Base-by-base conservation (phyloP, 2,113 vertebrate genomes). In the Opisthocomus hoazin region DNA sequence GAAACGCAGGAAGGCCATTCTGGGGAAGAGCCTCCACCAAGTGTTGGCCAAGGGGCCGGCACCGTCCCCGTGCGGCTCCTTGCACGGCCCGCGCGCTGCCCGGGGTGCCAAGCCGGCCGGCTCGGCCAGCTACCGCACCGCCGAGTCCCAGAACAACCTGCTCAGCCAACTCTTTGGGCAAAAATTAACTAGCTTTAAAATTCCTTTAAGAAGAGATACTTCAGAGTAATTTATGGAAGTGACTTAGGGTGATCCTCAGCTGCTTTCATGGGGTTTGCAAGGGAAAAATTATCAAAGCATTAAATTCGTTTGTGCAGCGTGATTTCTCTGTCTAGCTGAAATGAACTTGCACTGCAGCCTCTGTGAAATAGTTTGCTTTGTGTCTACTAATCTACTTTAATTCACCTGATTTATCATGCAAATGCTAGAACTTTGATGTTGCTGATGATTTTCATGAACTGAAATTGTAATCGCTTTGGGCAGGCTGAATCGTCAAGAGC, bases 161-260 rank as follows among this genome's bases (percentile, higher is more conserved):
- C 98, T 99, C 92, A 99, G 98, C 98, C 99, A 99, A 96, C 98
- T 99, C 91, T 99, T 99, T 80, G 99, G 99, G 87, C 99, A 99
- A 92, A 99, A 99, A 98, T 98, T 99, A 96, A 99, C 99, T 81
- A 99, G 99, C 98, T 99, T 99, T 98, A 99, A 99, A 98, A 99
- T 99, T 98, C 99, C 99, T 97, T 97, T 99, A 83, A 99, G 99
- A 94, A 99, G 99, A 97, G 99, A 99, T 97, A 97, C 98, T 94
- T 98, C 98, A 34, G 99, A 99, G 97, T 99, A 98, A 98, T 98
- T 98, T 96, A 98, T 98, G 97, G 98, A 98, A 96, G 97, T 96
- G 94, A 97, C 94, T 97, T 93, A 77, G 53, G 87, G 91, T 96
- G 97, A 97, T 97, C 91, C 96, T 94, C 96, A 93, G 96, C 96